A percentile compares a stretch with the other conserved stretches of the same genome.
Evolutionary conservation across 1,140 invertebrate species (phyloP).

Genomic region (Papilio machaon): DNA sequence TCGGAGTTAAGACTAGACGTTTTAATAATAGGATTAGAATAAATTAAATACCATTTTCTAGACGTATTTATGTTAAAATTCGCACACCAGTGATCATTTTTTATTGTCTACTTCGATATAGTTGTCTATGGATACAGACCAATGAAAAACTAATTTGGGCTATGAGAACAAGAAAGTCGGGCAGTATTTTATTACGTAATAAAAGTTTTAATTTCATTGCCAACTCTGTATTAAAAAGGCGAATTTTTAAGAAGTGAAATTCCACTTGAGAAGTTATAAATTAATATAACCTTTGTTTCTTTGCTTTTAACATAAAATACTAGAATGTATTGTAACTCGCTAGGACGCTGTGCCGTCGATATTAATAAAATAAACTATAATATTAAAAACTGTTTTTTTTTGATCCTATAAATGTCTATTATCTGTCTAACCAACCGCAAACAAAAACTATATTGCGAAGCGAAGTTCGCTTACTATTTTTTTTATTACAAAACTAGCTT

Average conservation of each 20-base stretch:
- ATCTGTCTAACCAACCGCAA: background rate
- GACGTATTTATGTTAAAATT: background rate
- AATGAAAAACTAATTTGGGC: background rate
- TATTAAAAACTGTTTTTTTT: conserved; percentile 40
- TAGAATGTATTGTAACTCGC: conserved; percentile 61
- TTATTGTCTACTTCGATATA: background rate
- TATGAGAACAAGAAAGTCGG: background rate
- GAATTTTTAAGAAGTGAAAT: conserved; percentile 9
- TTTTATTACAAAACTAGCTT: too few relatives aligned
- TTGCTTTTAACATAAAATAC: conserved; percentile 65
- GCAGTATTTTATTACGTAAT: conserved; percentile 17
- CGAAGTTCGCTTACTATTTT: too few relatives aligned
- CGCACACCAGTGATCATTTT: background rate
- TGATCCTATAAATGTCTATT: background rate
- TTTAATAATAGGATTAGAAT: background rate
- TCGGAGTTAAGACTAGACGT: background rate
- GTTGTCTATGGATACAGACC: background rate
- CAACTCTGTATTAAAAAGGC: background rate
- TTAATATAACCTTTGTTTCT: conserved; percentile 52
- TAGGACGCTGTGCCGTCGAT: conserved; percentile 53
- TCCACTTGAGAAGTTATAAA: conserved; percentile 43
- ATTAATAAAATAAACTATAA: conserved; percentile 58
- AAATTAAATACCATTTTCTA: background rate
- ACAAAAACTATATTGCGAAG: background rate
- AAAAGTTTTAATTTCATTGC: background rate